Base-by-base conservation (phyloP, 2,113 vertebrate genomes). In the Marmota flaviventris region DNA sequence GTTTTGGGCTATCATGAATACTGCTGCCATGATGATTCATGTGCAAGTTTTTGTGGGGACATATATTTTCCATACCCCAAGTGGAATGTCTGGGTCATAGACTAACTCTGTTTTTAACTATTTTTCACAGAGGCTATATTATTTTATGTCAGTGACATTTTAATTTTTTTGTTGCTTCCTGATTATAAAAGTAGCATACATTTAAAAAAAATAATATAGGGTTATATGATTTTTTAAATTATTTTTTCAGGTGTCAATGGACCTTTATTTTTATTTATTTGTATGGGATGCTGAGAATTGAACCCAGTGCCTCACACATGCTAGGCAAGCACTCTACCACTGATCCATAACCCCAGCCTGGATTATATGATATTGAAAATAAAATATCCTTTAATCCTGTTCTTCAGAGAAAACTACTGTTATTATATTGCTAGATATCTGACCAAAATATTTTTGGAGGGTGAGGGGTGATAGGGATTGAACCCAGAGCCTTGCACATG, bases 91-190 rank as follows among this genome's bases (percentile, higher is more conserved):
- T 53, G 34, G 61, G 65, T 77, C 86, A 14, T 32, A 27, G 58
- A 8, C 27, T 88, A 86, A 89, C 2, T 73, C 12, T 69, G 0
- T 58, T 58, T 58, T 63, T 63, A 63, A n/a, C n/a, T 81, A 12
- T 72, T 89, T 93, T 69, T 65, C 67, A 90, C 22, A 94, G 81
- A 13, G 18, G 39, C 70, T 45, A 4, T 58, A 39, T 39, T 4
- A 8, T 90, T 92, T 83, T 65, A 58, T 89, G 24, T 87, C 45
- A 77, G 13, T 56, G 39, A 70, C 29, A 72, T 76, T 75, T 92
- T 82, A 53, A 51, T 88, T 73, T 78, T 24, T 89, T 32, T 91
- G 12, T 94, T 93, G 63, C 58, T 82, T 96, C n/a, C 69, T 82
- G 9, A 81, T 86, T 63, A 42, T 84, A 73, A 79, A 81, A 88